Conservation (phyloP, 1,140 invertebrate genomes). For the Helicoverpa zea region DNA sequence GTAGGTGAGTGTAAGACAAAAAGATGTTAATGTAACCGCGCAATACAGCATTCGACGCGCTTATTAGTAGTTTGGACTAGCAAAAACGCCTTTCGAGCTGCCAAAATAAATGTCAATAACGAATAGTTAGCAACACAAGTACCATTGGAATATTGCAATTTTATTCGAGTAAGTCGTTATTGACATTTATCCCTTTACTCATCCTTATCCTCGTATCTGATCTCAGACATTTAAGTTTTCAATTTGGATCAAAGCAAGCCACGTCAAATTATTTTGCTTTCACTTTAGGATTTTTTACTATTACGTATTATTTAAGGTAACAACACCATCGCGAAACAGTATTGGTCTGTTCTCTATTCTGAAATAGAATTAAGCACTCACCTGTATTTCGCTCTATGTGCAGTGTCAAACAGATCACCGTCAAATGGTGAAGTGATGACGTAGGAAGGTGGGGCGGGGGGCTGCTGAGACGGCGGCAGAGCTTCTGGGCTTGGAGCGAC, state of each 20-base stretch:
- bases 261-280: no score
- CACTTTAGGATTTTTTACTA: no score
- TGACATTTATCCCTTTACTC: no score
- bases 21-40: slow-evolving; percentile 58
- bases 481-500: slow-evolving; percentile 68
- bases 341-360: not conserved
- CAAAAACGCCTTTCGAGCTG: slow-evolving; percentile 46
- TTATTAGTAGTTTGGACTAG: slow-evolving; percentile 54
- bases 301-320: no score
- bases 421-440: slow-evolving; percentile 77
- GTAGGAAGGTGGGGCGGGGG: slow-evolving; percentile 74
- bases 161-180: not conserved
- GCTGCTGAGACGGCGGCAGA: slow-evolving; percentile 71
- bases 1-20: slow-evolving; percentile 43
- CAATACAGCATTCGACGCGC: slow-evolving; percentile 59
- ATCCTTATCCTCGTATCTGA: no score
- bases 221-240: no score
- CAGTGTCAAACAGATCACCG: slow-evolving; percentile 80
- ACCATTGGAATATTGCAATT: not conserved
- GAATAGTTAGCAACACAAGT: slow-evolving; percentile 47
- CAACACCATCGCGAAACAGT: no score
- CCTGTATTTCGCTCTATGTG: slow-evolving; percentile 83
- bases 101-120: slow-evolving; percentile 68
- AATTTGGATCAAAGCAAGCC: no score
- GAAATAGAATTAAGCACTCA: slow-evolving; percentile 57